Evolutionary conservation across 1,140 invertebrate genomes (phyloP).

Genomic region (Gryllus bimaculatus): DNA sequence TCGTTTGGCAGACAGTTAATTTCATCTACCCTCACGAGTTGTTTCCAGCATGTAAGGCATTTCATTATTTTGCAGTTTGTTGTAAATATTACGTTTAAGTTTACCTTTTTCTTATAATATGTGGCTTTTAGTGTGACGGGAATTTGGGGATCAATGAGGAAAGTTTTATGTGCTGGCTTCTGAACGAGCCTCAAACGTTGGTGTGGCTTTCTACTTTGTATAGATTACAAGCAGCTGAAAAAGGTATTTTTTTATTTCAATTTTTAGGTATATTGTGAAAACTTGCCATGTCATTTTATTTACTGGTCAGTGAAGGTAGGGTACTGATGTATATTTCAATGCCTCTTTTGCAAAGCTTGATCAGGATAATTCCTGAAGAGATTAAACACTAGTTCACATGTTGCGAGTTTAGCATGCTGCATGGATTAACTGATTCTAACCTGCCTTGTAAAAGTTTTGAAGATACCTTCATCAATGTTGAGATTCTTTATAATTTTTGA

Average conservation of each 20-base stretch:
- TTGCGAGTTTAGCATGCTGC: too few relatives aligned
- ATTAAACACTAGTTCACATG: too few relatives aligned
- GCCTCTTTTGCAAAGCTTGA: too few relatives aligned
- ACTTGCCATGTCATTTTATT: too few relatives aligned
- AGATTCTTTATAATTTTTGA: too few relatives aligned
- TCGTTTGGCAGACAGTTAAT: constrained; percentile 43
- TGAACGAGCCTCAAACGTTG: constrained; percentile 46
- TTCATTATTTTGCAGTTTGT: background rate
- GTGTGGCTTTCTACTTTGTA: constrained; percentile 52
- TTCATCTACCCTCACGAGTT: constrained; percentile 46
- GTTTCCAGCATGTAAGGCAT: constrained; percentile 46
- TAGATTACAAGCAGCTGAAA: constrained; percentile 43
- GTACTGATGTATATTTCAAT: too few relatives aligned
- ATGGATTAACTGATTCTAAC: too few relatives aligned
- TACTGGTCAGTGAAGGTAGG: too few relatives aligned
- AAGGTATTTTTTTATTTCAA: constrained; percentile 31
- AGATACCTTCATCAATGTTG: too few relatives aligned
- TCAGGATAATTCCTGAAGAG: too few relatives aligned
- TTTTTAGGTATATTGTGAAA: too few relatives aligned
- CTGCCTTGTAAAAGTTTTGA: too few relatives aligned
- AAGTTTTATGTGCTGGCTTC: constrained; percentile 45
- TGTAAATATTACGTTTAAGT: background rate
- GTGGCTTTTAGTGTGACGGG: constrained; percentile 36
- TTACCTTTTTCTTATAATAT: background rate
- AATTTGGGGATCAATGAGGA: constrained; percentile 44